These are phyloP conservation scores for Callyntrura guangdongensis DNA, from an alignment of 2,888 invertebrate genomes.

Conservation along the genomic window DNA sequence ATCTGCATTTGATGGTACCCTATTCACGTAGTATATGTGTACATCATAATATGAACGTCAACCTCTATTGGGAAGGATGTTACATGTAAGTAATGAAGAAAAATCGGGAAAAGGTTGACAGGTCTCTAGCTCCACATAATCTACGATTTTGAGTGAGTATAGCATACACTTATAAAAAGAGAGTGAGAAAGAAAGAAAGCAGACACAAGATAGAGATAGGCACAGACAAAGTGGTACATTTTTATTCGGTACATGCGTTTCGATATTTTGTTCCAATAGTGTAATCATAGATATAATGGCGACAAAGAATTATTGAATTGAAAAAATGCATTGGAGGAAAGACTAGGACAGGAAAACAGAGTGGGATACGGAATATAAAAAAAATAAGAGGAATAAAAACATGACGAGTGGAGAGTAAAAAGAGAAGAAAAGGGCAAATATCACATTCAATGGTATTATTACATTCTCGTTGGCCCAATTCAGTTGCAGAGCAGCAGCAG, in stretches of 20 bases:
- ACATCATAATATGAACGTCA: not conserved
- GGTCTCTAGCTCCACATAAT: constrained; percentile 56
- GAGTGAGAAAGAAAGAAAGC: not conserved
- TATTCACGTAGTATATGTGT: not conserved
- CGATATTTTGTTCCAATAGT: constrained; percentile 60
- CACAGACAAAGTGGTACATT: constrained; percentile 39
- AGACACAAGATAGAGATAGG: not conserved
- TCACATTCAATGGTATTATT: constrained; percentile 76
- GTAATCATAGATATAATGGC: constrained; percentile 71
- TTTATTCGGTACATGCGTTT: constrained; percentile 60
- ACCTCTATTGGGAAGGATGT: constrained; percentile 49
- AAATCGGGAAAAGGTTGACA: constrained; percentile 68
- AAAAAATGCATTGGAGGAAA: constrained; percentile 43
- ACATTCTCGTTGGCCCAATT: constrained; percentile 80
- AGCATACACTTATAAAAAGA: not conserved
- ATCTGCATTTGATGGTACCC: not conserved
- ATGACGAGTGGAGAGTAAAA: constrained; percentile 77
- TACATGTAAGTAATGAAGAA: constrained; percentile 68
- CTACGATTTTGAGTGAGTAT: constrained; percentile 60
- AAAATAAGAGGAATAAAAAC: constrained; percentile 72
- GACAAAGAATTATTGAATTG: constrained; percentile 72
- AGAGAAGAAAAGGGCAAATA: constrained; percentile 79
- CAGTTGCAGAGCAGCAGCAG: constrained; percentile 37
- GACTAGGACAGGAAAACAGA: constrained; percentile 28
- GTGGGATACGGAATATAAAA: constrained; percentile 57